phyloP scores from a whole-genome alignment of 1,140 invertebrate genomes.

The Xylocopa sonorina region DNA sequence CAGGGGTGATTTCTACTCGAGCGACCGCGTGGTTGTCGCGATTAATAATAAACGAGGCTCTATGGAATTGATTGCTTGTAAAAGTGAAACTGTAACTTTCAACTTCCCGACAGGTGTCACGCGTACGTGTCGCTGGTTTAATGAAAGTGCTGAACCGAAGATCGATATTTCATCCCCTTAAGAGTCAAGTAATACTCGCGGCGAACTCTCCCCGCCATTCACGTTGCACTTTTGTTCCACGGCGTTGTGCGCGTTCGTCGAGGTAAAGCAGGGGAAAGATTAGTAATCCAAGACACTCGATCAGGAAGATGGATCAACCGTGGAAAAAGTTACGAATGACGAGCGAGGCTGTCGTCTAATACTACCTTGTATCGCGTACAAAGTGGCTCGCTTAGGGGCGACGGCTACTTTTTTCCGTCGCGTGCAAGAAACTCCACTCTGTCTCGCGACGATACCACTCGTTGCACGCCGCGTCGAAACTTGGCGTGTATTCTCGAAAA shows the following conservation, averaged over 20 bases:
- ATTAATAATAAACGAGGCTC: too few relatives aligned
- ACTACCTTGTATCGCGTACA: conserved; percentile 47
- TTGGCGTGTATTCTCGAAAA: too few relatives aligned
- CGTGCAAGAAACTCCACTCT: background rate
- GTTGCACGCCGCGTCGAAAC: too few relatives aligned
- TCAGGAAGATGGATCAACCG: conserved; percentile 23
- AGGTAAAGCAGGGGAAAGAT: conserved; percentile 9
- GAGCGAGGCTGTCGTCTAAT: conserved; percentile 2
- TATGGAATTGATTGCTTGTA: too few relatives aligned
- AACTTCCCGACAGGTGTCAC: background rate
- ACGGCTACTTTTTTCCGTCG: conserved; percentile 29
- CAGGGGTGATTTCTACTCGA: too few relatives aligned
- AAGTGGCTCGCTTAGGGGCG: conserved; percentile 37
- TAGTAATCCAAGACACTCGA: conserved; percentile 10
- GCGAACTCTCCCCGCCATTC: background rate
- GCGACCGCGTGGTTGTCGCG: too few relatives aligned
- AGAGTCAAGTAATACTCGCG: background rate
- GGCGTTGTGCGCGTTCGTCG: background rate
- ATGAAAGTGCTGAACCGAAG: background rate
- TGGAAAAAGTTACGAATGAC: conserved; percentile 35
- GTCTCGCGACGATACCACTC: background rate
- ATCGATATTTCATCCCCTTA: background rate
- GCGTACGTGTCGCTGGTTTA: background rate
- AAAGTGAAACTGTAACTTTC: too few relatives aligned
- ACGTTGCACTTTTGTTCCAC: background rate